A percentile compares a stretch with the other conserved stretches of the same genome.
phyloP scores from a whole-genome alignment of 1,140 invertebrate species.

The Orius insidiosus region DNA sequence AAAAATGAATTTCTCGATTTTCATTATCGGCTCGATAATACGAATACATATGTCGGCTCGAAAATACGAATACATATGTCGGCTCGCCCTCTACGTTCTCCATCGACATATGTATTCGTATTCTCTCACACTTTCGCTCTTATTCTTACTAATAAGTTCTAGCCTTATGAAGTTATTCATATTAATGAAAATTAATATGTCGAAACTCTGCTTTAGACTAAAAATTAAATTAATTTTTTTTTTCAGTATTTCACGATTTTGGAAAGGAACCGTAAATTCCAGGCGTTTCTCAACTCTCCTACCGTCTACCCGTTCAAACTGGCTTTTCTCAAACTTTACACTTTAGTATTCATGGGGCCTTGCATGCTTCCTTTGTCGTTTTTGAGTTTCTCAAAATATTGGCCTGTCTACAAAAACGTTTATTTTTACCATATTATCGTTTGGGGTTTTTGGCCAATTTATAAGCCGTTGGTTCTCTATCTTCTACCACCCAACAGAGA shows the following conservation, averaged over 20 bases:
- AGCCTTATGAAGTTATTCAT: too few species aligned
- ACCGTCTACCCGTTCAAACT: conserved; percentile 24
- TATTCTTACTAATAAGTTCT: too few species aligned
- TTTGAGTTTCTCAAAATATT: conserved; percentile 47
- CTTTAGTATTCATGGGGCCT: conserved; percentile 70
- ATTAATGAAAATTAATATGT: too few species aligned
- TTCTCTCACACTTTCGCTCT: too few species aligned
- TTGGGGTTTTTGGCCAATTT: conserved; percentile 39
- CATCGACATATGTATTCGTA: too few species aligned
- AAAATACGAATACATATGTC: too few species aligned
- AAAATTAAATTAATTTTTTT: too few species aligned
- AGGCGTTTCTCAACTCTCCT: conserved; percentile 26
- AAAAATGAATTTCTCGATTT: too few species aligned
- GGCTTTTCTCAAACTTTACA: conserved; percentile 52
- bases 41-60: too few species aligned
- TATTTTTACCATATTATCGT: conserved; percentile 45
- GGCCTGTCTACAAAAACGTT: conserved; percentile 35
- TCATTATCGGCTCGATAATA: too few species aligned
- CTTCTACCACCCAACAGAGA: conserved; percentile 18
- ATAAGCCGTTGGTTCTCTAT: conserved; percentile 28
- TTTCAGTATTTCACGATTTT: conserved; percentile 35
- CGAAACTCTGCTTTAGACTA: too few species aligned
- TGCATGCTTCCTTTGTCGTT: conserved; percentile 63
- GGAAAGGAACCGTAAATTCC: conserved; percentile 24
- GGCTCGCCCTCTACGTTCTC: too few species aligned